These are phyloP conservation scores for Ciconia nigra DNA, from an alignment of 2,797 vertebrate genomes.

Conservation along the genomic window DNA sequence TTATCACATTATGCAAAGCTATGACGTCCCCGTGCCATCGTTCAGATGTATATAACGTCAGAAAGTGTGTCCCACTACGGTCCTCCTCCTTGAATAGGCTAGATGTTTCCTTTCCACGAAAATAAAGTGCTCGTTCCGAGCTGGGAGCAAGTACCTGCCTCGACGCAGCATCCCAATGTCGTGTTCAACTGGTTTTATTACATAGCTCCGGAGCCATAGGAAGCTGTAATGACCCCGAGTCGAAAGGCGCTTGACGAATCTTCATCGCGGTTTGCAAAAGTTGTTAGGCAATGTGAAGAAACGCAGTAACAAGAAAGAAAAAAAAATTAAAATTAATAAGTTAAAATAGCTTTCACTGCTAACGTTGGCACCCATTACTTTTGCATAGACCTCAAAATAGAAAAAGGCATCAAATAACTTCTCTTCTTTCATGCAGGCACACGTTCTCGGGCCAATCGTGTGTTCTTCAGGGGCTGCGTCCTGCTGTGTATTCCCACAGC, in stretches of 20 bases:
- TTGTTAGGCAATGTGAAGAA: not conserved
- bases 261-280: not conserved
- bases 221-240: too few relatives aligned
- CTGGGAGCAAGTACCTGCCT: not conserved
- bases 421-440: not conserved
- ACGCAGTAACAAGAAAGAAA: not conserved
- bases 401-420: not conserved
- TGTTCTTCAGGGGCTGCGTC: not conserved
- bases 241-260: not conserved
- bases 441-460: fast-evolving
- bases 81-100: too few relatives aligned
- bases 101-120: fast-evolving
- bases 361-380: not conserved
- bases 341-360: not conserved
- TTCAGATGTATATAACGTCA: fast-evolving
- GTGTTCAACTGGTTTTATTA: not conserved
- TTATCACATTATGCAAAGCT: fast-evolving
- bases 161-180: fast-evolving
- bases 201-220: too few relatives aligned
- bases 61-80: not conserved
- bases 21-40: fast-evolving
- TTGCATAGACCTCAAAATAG: not conserved
- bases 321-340: not conserved
- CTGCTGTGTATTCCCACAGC: not conserved
- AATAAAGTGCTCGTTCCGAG: fast-evolving